Conservation (phyloP, 2,113 vertebrate species). For the Hucho hucho region DNA sequence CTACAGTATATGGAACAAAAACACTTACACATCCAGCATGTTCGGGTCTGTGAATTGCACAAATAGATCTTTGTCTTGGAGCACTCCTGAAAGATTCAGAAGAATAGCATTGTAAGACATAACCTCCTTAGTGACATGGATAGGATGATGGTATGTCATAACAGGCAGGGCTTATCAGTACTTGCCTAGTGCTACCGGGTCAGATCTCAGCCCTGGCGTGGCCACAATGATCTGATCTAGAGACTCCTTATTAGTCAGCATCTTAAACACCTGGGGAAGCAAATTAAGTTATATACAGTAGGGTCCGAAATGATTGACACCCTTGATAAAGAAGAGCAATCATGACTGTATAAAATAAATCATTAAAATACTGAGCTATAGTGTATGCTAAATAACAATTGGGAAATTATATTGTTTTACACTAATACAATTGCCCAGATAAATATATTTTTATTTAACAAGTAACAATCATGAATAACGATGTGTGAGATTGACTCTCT, state of each 20-base stretch:
- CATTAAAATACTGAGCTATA: too few relatives aligned
- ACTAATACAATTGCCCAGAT: too few relatives aligned
- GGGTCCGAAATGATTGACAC: too few relatives aligned
- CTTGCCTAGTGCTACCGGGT: constrained; percentile 90
- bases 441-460: too few relatives aligned
- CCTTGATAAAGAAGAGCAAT: too few relatives aligned
- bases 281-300: neutral
- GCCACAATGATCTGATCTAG: constrained; percentile 95
- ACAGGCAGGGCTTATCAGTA: neutral
- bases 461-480: too few relatives aligned
- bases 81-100: constrained; percentile 78
- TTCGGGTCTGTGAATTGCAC: constrained; percentile 93
- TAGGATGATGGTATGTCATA: neutral
- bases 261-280: constrained; percentile 87
- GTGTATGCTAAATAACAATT: too few relatives aligned
- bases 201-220: constrained; percentile 89
- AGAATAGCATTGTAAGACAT: neutral
- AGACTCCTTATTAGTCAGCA: constrained; percentile 93
- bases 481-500: too few relatives aligned
- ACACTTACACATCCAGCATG: constrained; percentile 92
- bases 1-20: neutral
- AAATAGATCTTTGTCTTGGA: constrained; percentile 97
- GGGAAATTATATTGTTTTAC: neutral
- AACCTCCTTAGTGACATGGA: neutral
- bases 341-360: too few relatives aligned